These are phyloP conservation scores for Oligia latruncula DNA, from an alignment of 2,888 invertebrate genomes.

Conservation along the genomic window DNA sequence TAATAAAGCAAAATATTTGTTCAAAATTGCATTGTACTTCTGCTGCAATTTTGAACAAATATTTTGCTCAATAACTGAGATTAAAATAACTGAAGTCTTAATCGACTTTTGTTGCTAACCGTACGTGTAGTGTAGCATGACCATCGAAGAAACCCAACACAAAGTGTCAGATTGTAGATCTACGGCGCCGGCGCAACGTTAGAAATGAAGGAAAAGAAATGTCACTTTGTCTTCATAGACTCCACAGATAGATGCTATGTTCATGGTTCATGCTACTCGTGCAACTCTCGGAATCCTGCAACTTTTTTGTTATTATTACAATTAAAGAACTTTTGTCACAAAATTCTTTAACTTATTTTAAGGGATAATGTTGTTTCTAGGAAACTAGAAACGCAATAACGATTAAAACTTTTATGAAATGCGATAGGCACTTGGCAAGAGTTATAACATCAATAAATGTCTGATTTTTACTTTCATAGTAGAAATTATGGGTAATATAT, in stretches of 20 bases:
- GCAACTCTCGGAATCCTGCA: no score
- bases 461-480: conserved; percentile 17
- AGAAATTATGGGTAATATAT: conserved; percentile 9
- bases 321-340: neutral
- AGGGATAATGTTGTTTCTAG: neutral
- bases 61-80: no score
- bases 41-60: no score
- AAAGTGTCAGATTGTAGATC: neutral
- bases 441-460: conserved; percentile 29
- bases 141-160: no score
- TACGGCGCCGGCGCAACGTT: neutral
- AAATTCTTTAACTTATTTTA: neutral
- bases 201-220: neutral
- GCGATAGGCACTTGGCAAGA: conserved; percentile 12
- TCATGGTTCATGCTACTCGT: no score
- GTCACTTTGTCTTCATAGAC: neutral
- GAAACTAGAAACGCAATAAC: neutral
- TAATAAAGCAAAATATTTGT: no score
- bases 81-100: no score
- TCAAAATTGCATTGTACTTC: no score
- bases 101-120: no score
- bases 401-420: neutral
- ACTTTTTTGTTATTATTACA: no score
- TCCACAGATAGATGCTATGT: no score
- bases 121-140: neutral